Evolutionary conservation across 1,140 invertebrate genomes (phyloP).

Genomic region (Plectrocnemia conspersa): DNA sequence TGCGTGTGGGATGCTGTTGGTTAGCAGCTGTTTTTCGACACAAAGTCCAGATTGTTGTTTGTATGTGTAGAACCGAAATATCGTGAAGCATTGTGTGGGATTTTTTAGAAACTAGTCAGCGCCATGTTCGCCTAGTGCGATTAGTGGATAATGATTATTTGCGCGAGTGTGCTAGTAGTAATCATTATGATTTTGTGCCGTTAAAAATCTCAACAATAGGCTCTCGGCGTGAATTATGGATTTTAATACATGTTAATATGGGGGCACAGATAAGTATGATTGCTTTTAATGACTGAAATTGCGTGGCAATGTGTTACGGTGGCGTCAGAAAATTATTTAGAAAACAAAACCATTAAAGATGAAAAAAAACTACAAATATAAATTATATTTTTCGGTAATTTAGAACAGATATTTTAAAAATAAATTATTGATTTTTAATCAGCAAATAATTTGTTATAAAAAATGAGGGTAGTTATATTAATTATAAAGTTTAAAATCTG

Average conservation of each 20-base stretch:
- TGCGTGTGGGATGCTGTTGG: not conserved
- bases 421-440: not conserved
- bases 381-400: not conserved
- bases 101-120: not conserved
- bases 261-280: too few relatives aligned
- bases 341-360: too few relatives aligned
- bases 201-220: not conserved
- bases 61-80: too few relatives aligned
- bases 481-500: too few relatives aligned
- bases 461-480: not conserved
- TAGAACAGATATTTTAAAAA: not conserved
- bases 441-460: not conserved
- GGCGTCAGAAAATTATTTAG: too few relatives aligned
- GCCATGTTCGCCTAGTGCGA: not conserved
- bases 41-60: not conserved
- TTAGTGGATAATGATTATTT: not conserved
- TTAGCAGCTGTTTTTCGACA: slow-evolving; percentile 6
- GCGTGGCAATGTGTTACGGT: too few relatives aligned
- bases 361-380: too few relatives aligned
- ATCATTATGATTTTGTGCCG: too few relatives aligned
- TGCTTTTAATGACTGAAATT: too few relatives aligned
- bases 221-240: too few relatives aligned
- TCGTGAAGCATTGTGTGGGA: not conserved
- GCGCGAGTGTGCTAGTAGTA: too few relatives aligned
- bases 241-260: too few relatives aligned